Percentiles rank a stretch among this genome's conserved stretches.
Evolutionary conservation across 2,888 invertebrate genomes (phyloP).

Genomic region (Tetrapedia diversipes): DNA sequence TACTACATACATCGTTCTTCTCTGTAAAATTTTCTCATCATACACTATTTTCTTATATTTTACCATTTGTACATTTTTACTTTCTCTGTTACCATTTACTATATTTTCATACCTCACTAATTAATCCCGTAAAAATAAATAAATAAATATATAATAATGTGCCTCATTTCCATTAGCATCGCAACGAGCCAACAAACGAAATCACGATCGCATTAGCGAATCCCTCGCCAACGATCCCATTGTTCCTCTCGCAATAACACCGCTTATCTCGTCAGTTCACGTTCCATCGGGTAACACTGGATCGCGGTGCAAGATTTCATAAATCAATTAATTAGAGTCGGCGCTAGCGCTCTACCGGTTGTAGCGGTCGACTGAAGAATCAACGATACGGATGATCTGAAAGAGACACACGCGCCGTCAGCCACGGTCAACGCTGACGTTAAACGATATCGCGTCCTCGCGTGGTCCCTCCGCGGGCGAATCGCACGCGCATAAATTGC

Average conservation of each 20-base stretch:
- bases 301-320: conserved; percentile 35
- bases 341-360: background rate
- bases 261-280: conserved; percentile 37
- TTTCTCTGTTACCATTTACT: too few relatives aligned
- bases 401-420: conserved; percentile 41
- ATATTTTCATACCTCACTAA: too few relatives aligned
- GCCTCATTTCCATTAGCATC: too few relatives aligned
- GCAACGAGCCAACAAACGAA: background rate
- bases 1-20: too few relatives aligned
- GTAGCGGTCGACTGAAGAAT: conserved; percentile 47
- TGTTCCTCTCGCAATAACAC: background rate
- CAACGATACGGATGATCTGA: conserved; percentile 51
- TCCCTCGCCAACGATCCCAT: background rate
- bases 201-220: background rate
- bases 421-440: conserved; percentile 51
- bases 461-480: conserved; percentile 25
- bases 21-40: too few relatives aligned
- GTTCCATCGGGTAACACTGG: conserved; percentile 15
- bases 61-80: too few relatives aligned
- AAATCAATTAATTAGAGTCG: conserved; percentile 44
- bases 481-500: conserved; percentile 67
- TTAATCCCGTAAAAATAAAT: too few relatives aligned
- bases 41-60: too few relatives aligned
- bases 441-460: conserved; percentile 61
- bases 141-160: too few relatives aligned